Conservation (phyloP, 1,140 invertebrate species). For the Tetraneura akinire region DNA sequence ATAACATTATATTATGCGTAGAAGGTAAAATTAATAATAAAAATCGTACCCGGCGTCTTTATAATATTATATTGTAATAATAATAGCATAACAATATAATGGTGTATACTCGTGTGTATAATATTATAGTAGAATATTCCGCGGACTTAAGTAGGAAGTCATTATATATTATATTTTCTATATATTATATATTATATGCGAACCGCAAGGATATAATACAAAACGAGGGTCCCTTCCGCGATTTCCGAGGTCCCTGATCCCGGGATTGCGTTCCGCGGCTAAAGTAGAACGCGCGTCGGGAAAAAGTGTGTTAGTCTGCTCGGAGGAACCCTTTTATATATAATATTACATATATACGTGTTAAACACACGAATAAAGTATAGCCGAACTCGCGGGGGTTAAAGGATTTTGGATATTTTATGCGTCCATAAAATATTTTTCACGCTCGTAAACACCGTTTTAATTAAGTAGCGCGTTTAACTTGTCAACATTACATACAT, state of each 20-base stretch:
- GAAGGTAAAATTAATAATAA: no score
- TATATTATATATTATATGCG: no score
- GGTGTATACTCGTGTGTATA: neutral
- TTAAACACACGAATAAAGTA: neutral
- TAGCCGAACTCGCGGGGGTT: constrained; percentile 15
- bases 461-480: constrained; percentile 34
- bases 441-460: neutral
- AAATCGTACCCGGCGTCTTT: no score
- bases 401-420: constrained; percentile 25
- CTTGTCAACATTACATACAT: no score
- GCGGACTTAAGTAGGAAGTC: constrained; percentile 2
- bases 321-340: neutral
- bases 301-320: constrained; percentile 27
- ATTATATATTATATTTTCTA: constrained; percentile 23
- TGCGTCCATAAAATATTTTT: constrained; percentile 14
- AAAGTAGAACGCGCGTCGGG: neutral
- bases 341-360: neutral
- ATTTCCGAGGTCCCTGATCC: neutral
- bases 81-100: no score
- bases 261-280: neutral
- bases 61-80: neutral
- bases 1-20: no score
- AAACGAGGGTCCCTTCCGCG: neutral
- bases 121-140: no score
- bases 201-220: neutral